A percentile compares a stretch with the other conserved stretches of the same genome.
These are phyloP conservation scores for Rosalia funebris DNA, from an alignment of 2,888 invertebrate species.

Conservation along the genomic window DNA sequence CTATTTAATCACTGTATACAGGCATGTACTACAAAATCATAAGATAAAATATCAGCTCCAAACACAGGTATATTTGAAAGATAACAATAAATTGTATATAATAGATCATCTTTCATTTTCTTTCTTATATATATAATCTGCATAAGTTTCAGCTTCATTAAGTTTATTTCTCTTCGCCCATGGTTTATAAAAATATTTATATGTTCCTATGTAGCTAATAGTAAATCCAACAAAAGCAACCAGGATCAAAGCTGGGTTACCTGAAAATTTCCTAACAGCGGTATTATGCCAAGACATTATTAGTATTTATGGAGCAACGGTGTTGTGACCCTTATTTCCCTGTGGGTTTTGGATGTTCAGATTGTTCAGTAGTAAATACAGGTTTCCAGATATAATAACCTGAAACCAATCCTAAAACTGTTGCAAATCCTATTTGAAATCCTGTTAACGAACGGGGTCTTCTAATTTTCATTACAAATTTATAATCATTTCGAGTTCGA, in stretches of 20 bases:
- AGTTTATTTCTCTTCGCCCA: constrained; percentile 38
- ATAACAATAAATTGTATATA: no score
- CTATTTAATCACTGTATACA: no score
- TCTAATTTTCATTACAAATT: constrained; percentile 55
- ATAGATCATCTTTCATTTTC: no score
- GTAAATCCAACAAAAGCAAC: constrained; percentile 45
- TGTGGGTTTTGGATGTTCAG: not conserved
- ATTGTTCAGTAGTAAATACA: constrained; percentile 44
- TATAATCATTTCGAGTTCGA: no score
- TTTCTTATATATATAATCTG: constrained; percentile 34
- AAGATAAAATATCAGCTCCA: no score
- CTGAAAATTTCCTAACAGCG: constrained; percentile 44
- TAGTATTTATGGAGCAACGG: no score
- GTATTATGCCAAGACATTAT: no score
- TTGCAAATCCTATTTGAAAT: constrained; percentile 54
- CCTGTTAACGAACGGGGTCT: constrained; percentile 55
- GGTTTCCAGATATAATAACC: constrained; percentile 64
- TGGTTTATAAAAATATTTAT: constrained; percentile 45
- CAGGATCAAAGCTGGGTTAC: constrained; percentile 47
- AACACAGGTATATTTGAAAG: no score
- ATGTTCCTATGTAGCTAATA: constrained; percentile 37
- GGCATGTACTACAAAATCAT: no score
- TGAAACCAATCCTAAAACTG: constrained; percentile 55
- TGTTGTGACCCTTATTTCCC: no score
- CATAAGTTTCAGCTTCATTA: constrained; percentile 34